phyloP scores from a whole-genome alignment of 1,140 invertebrate species.

The silkworm (Bombyx mori) region DNA sequence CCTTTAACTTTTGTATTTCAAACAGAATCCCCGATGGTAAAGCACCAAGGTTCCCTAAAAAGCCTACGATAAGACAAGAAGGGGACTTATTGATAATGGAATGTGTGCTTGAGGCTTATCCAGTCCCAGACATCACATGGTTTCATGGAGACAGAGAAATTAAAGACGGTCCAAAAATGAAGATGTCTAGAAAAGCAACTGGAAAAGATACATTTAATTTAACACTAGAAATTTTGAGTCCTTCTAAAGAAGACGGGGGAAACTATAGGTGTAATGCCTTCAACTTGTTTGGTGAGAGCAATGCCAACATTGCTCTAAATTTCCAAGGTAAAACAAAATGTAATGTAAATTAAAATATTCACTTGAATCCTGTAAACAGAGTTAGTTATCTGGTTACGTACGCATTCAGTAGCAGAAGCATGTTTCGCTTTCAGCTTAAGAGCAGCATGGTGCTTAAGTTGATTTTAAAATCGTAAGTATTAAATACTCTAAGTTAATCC shows the following conservation, averaged over 20 bases:
- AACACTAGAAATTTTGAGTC: slow-evolving; percentile 93
- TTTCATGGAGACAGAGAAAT: slow-evolving; percentile 90
- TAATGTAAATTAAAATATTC: slow-evolving; percentile 14
- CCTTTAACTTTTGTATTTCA: slow-evolving; percentile 38
- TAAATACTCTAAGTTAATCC: slow-evolving; percentile 7
- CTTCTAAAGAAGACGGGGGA: slow-evolving; percentile 95
- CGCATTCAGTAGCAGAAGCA: slow-evolving; percentile 66
- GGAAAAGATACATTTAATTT: slow-evolving; percentile 93
- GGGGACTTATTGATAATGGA: slow-evolving; percentile 96
- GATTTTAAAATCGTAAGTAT: not conserved
- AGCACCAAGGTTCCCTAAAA: slow-evolving; percentile 96
- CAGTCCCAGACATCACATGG: slow-evolving; percentile 96
- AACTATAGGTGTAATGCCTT: slow-evolving; percentile 99
- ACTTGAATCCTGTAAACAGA: slow-evolving; percentile 1
- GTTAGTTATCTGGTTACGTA: slow-evolving; percentile 28
- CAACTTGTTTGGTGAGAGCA: slow-evolving; percentile 98
- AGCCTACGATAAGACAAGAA: slow-evolving; percentile 95
- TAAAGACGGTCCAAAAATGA: slow-evolving; percentile 83
- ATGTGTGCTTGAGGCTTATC: slow-evolving; percentile 94
- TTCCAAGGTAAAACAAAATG: slow-evolving; percentile 88
- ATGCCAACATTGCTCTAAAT: slow-evolving; percentile 99
- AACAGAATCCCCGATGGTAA: slow-evolving; percentile 94
- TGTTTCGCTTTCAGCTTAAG: slow-evolving; percentile 47
- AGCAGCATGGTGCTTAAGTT: slow-evolving; percentile 42
- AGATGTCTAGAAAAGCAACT: slow-evolving; percentile 87